phyloP scores from a whole-genome alignment of 2,888 invertebrate species.

The Formica aserva region DNA sequence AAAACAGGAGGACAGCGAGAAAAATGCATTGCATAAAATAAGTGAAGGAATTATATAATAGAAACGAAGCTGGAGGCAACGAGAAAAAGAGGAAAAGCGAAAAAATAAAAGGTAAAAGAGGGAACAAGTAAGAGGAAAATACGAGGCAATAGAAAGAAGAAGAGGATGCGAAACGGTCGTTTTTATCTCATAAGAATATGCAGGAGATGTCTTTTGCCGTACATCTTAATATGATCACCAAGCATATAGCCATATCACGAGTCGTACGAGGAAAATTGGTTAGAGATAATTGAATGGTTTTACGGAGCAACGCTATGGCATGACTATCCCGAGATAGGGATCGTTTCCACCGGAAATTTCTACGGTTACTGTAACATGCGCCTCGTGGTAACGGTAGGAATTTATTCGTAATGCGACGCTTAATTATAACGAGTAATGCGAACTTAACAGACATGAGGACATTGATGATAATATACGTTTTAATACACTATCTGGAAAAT shows the following conservation, averaged over 20 bases:
- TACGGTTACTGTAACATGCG: slow-evolving; percentile 34
- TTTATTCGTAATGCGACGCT: slow-evolving; percentile 42
- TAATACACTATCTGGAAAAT: background rate
- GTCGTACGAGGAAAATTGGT: slow-evolving; percentile 36
- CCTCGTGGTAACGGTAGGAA: slow-evolving; percentile 13
- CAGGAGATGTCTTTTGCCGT: slow-evolving; percentile 10
- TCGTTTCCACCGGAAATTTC: slow-evolving; percentile 26
- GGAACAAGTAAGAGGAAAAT: background rate
- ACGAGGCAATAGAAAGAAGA: background rate
- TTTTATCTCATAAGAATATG: slow-evolving; percentile 31
- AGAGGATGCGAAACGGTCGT: slow-evolving; percentile 11
- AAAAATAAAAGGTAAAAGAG: background rate
- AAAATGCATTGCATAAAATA: background rate
- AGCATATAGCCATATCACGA: slow-evolving; percentile 36
- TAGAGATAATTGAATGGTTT: slow-evolving; percentile 48
- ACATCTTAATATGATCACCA: slow-evolving; percentile 40
- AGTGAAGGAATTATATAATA: slow-evolving; percentile 9
- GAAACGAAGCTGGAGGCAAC: background rate
- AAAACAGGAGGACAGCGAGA: background rate
- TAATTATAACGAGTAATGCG: slow-evolving; percentile 46
- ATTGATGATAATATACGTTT: slow-evolving; percentile 13
- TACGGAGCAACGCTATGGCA: background rate
- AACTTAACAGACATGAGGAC: slow-evolving; percentile 1
- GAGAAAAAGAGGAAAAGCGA: background rate
- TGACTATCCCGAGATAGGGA: slow-evolving; percentile 4